These are phyloP conservation scores for Drosophila quinaria DNA, from an alignment of 2,888 invertebrate species.

Conservation along the genomic window DNA sequence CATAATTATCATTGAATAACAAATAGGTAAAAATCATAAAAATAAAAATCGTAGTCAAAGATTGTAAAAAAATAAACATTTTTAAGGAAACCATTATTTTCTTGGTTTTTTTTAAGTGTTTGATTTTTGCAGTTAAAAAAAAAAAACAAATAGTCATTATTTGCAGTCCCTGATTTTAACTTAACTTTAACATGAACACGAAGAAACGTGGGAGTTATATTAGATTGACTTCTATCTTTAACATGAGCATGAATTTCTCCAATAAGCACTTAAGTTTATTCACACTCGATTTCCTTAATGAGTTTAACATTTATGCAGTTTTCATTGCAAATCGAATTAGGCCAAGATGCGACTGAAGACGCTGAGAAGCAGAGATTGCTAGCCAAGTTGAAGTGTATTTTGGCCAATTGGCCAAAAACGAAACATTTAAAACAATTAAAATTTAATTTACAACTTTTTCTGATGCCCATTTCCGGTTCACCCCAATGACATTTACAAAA, in stretches of 20 bases:
- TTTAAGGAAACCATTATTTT: no score
- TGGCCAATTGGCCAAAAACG: slow-evolving; percentile 62
- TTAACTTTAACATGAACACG: no score
- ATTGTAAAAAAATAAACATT: no score
- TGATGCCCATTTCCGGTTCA: slow-evolving; percentile 58
- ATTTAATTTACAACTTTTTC: slow-evolving; percentile 65
- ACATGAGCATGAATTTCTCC: neutral
- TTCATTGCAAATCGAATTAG: slow-evolving; percentile 22
- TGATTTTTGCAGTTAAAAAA: no score
- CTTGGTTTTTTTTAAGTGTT: no score
- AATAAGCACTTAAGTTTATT: neutral
- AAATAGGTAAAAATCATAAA: no score
- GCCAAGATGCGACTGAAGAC: slow-evolving; percentile 15
- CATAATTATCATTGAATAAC: no score
- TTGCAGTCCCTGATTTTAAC: no score
- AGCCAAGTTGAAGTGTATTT: slow-evolving; percentile 21
- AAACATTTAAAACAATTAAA: slow-evolving; percentile 72
- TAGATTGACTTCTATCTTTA: no score
- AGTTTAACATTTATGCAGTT: slow-evolving; percentile 10
- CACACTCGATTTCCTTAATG: neutral
- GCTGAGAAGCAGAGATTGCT: slow-evolving; percentile 4
- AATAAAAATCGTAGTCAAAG: no score
- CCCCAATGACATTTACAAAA: slow-evolving; percentile 47
- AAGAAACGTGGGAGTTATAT: no score
- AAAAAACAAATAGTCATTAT: no score